Evolutionary conservation across 2,797 vertebrate species (phyloP), one percentile per base, ranked within the genome.

Genomic region (Ctenosaura bakeri): DNA sequence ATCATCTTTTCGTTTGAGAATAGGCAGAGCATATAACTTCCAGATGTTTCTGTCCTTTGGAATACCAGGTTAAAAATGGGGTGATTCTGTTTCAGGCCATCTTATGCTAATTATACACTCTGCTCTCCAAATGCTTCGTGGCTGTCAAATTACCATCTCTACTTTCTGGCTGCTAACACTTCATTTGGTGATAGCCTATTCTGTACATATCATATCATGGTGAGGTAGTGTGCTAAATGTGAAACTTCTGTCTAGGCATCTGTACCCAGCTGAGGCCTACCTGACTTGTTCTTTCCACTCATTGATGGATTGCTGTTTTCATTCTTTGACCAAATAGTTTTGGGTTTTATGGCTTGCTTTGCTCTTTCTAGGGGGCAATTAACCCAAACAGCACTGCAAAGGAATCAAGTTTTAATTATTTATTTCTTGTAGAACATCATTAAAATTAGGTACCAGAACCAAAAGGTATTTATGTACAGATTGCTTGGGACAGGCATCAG

Each of bases 241-340:
- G 35, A 81, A 46, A 32, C 50, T 76, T 66, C 22, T 20, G 54
- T 29, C 14, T 52, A 89, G 1, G 13, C 2, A 52, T 86, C 59
- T n/a, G 5, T 62, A 69, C 46, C 16, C 10, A 29, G 16, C 62
- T 66, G 29, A 46, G 7, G 3, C 18, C 32, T 69, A 52, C 73
- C 42, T 90, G 85, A 76, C 76, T 64, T 64, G 54, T 81, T 86
- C 4, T 42, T 74, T 90, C 59, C 35, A 35, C 46, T 77, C 42
- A 74, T 77, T 83, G 77, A 42, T 77, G 26, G 86, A 77, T 69
- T 56, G 56, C 50, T 87, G 35, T 46, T 90, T 87, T 83, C 80
- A 78, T 87, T 69, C 29, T 83, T 42, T 66, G 62, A 54, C 71
- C 87, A 83, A 83, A 82, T 9, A 81, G 52, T 32, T 46, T 46